Evolutionary conservation across 2,797 vertebrate genomes (phyloP), one percentile per base, ranked within the genome.

Genomic region (Thunnus albacares): DNA sequence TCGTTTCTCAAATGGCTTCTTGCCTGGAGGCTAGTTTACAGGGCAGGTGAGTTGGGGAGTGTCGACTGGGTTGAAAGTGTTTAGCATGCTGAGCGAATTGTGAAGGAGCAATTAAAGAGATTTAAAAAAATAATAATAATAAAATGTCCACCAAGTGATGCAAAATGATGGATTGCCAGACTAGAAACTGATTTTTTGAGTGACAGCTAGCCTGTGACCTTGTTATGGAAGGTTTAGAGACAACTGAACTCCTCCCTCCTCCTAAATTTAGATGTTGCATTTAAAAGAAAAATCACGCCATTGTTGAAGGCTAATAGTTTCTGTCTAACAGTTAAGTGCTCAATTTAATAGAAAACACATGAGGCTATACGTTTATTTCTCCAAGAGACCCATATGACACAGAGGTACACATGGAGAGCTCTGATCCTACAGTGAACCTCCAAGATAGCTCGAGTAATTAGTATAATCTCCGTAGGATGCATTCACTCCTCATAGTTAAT

Each of bases 401-500:
- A 58, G 58, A 87, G 72, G 90, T 67, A 71, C 71, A 78, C 77
- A 80, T 24, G 8, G 71, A 85, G 74, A 82, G 79, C 66, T 79
- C 77, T 82, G 81, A 92, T 91, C 77, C 86, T 87, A 87, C 71
- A 81, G 83, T 82, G 80, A 90, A 90, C 70, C 82, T 88, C 73
- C 56, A 55, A 91, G 92, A 88, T 86, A 92, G 81, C 88, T 84
- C 66, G 68, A 86, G 86, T 90, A 93, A 93, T 93, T 91, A 92
- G 85, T 87, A 81, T 91, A 91, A 90, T 94, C 89, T 89, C 80
- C 15, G 59, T 80, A 90, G 87, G 90, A 93, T 82, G 86, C 87
- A 77, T 90, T 92, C 76, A 85, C 81, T 87, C 59, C 85, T 90
- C 87, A 75, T 78, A 82, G 90, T 90, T 94, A 94, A 93, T 94